phyloP scores from a whole-genome alignment of 1,140 invertebrate species.

The Mya arenaria region DNA sequence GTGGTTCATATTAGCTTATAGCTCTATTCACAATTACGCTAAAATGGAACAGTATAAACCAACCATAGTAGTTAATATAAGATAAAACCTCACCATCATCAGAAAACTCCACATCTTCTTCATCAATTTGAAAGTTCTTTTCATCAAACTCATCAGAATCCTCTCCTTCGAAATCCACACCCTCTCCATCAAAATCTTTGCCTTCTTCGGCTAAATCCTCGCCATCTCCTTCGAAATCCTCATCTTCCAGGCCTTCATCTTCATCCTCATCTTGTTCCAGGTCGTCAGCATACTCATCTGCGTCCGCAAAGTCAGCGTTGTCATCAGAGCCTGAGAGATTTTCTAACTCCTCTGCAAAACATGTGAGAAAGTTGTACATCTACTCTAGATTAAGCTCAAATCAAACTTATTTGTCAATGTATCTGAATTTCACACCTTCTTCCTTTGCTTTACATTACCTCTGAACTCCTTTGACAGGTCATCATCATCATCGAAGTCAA shows the following conservation, averaged over 20 bases:
- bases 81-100: slow-evolving; percentile 53
- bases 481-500: slow-evolving; percentile 79
- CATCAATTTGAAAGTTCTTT: slow-evolving; percentile 44
- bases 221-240: slow-evolving; percentile 42
- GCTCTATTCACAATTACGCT: too few relatives aligned
- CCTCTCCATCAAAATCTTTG: slow-evolving; percentile 44
- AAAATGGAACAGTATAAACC: too few relatives aligned
- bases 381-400: not conserved
- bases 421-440: not conserved
- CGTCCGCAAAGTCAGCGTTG: not conserved
- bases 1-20: not conserved
- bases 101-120: slow-evolving; percentile 60
- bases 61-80: not conserved
- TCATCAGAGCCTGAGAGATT: not conserved
- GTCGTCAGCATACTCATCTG: not conserved
- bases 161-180: slow-evolving; percentile 60
- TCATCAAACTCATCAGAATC: slow-evolving; percentile 57
- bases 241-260: slow-evolving; percentile 51
- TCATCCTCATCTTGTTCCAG: slow-evolving; percentile 46
- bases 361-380: not conserved
- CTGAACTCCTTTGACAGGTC: slow-evolving; percentile 75
- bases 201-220: slow-evolving; percentile 56
- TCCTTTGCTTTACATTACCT: slow-evolving; percentile 8
- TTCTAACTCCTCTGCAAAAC: not conserved
- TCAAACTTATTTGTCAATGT: not conserved